Base-by-base conservation (phyloP, 2,797 vertebrate species). In the Cossypha caffra region DNA sequence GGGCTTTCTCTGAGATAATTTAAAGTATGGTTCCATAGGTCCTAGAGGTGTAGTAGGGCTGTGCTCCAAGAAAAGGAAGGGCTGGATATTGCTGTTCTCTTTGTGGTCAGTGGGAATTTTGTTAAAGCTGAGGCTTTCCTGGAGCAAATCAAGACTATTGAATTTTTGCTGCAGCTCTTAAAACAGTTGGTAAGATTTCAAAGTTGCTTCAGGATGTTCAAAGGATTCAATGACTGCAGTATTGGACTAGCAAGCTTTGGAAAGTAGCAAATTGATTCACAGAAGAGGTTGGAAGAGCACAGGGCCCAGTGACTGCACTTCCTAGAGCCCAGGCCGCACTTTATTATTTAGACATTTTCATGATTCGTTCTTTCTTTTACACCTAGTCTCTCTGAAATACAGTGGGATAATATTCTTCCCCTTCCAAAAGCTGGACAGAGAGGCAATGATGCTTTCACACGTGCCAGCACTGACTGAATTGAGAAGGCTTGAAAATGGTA, bases 401-500 rank as follows among this genome's bases (percentile, higher is more conserved):
- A 24, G 7, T 12, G 11, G 35, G 11, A 21, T 57, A 47, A 51
- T 38, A 37, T 42, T 48, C 3, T 52, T 87, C 20, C 21, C 19
- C 50, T 90, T 57, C 43, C 19, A 72, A 55, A 67, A 52, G 23
- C 28, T 61, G 14, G 16, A 11, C 4, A 23, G 66, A 64, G 17
- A 64, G 40, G 25, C 0, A 2, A 4, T 29, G 48, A 23, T 73
- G 26, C 13, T 87, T 79, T 86, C 8, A 25, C 7, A 6, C 0
- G 0, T 29, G 24, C 64, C 37, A 50, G 21, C 29, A 24, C 14
- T 66, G 31, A 21, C 13, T 1, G 13, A 5, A 33, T 38, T 45
- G n/a, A 61, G 69, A 75, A 86, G 25, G 19, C 26, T 50, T 61
- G 50, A 42, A 86, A 90, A 71, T 42, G 10, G 15, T 35, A 35